Base-by-base conservation (phyloP, 1,140 invertebrate genomes). In the Papilio xuthus region DNA sequence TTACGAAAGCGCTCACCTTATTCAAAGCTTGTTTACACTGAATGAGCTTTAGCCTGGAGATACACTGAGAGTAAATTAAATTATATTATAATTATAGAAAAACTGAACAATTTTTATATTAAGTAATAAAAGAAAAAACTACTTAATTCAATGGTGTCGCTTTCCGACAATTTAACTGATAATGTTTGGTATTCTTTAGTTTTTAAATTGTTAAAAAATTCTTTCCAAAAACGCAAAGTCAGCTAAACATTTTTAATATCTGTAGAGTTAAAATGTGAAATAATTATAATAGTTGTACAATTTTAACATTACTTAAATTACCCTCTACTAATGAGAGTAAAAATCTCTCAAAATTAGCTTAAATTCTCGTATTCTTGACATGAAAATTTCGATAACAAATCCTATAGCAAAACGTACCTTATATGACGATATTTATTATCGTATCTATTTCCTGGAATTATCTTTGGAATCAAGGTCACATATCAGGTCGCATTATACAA, bases 391-490 rank as follows among this genome's bases (percentile, higher is more conserved):
- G 23, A 18, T 12, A 60, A 56, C 53, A 60, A 60, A 13, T 26
- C 60, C 32, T 32, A 7, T 67, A 67, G 60, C 13, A 28, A 28
- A 15, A 12, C 60, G 6, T 28, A 28, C 60, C 60, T 67, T 67
- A 67, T 67, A 15, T 28, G 60, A 28, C 2, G 28, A 23, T 32
- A 28, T 32, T 41, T 41, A 41, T 70, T 70, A n/a, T 41, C 2
- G n/a, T 41, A 37, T 70, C 15, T 53, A 10, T 0, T 28, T 37
- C 26, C 44, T 60, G 28, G n/a, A 41, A 60, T 76, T 76, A 76
- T 76, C 56, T 76, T 63, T 76, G 20, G 74, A 60, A 42, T 63
- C 18, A 42, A 76, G 53, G 56, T 73, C 42, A 73, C 20, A 73
- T 50, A 41, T 76, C 74, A 60, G 37, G 37, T 76, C 74, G 4